Conservation (phyloP, 2,797 vertebrate species). For the Ctenochaetus hawaiiensis region DNA sequence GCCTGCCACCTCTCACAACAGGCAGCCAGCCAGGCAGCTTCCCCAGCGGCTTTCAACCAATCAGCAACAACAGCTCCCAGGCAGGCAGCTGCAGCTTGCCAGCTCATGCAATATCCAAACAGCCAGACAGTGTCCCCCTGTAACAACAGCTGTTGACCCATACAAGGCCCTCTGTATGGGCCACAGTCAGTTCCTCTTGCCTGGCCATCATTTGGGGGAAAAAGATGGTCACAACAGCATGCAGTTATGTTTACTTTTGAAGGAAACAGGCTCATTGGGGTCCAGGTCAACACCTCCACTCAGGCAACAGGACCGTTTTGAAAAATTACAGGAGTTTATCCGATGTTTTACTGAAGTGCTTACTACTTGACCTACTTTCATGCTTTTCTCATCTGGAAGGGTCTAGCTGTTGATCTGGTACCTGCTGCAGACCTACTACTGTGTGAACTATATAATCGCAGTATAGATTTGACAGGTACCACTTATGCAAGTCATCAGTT, state of each 20-base stretch:
- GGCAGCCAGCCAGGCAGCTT: constrained; percentile 18
- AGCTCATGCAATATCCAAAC: constrained; percentile 9
- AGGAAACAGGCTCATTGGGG: not conserved
- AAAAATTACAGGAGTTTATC: constrained; percentile 7
- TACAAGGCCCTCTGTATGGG: not conserved
- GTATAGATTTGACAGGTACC: not conserved
- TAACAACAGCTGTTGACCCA: constrained; percentile 43
- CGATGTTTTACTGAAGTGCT: not conserved
- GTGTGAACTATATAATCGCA: not conserved
- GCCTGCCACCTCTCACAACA: constrained; percentile 16
- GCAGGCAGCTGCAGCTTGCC: constrained; percentile 18
- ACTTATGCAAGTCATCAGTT: not conserved
- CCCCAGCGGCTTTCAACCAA: constrained; percentile 12
- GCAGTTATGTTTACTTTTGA: not conserved
- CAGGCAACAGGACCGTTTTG: not conserved
- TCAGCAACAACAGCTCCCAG: constrained; percentile 11
- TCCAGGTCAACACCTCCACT: not conserved
- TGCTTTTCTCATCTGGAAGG: not conserved
- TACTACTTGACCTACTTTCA: not conserved
- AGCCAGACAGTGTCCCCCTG: constrained; percentile 22
- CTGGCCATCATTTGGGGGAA: not conserved
- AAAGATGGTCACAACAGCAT: not conserved
- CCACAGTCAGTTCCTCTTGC: not conserved
- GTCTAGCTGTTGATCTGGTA: not conserved
- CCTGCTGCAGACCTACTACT: not conserved